These are phyloP conservation scores for Hesperia comma DNA, from an alignment of 2,888 invertebrate species.

Conservation along the genomic window DNA sequence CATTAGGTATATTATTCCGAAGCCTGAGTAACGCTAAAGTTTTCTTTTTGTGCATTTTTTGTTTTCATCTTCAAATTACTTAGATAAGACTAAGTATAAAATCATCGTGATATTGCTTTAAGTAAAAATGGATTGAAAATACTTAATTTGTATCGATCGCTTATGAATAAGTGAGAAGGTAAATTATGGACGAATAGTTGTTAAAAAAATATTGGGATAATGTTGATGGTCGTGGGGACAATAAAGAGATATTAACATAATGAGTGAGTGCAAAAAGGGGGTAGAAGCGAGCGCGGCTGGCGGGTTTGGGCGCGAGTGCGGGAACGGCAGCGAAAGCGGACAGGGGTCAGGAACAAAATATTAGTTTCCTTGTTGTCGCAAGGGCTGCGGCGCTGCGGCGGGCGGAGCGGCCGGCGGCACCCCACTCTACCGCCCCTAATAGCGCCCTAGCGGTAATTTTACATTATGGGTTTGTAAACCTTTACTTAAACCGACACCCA, in stretches of 20 bases:
- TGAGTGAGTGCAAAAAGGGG: not conserved
- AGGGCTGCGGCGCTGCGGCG: conserved; percentile 82
- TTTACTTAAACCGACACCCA: conserved; percentile 73
- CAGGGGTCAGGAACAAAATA: conserved; percentile 82
- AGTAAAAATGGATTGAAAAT: no score
- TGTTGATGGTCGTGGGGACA: no score
- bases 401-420: conserved; percentile 78
- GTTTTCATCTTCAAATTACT: no score
- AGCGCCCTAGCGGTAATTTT: conserved; percentile 83
- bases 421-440: conserved; percentile 79
- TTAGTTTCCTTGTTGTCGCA: conserved; percentile 85
- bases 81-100: no score
- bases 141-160: no score
- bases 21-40: no score
- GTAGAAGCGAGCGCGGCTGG: conserved; percentile 50
- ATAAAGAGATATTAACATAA: not conserved
- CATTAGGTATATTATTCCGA: no score
- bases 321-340: conserved; percentile 60
- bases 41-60: no score
- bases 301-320: conserved; percentile 70
- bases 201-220: no score
- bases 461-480: conserved; percentile 84
- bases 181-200: no score
- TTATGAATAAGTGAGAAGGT: no score
- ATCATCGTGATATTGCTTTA: no score